Evolutionary conservation across 37 sponge, comb jelly and placozoan species (phyloP), one percentile per base, ranked within the genome.

Genomic region (Mnemiopsis leidyi): DNA sequence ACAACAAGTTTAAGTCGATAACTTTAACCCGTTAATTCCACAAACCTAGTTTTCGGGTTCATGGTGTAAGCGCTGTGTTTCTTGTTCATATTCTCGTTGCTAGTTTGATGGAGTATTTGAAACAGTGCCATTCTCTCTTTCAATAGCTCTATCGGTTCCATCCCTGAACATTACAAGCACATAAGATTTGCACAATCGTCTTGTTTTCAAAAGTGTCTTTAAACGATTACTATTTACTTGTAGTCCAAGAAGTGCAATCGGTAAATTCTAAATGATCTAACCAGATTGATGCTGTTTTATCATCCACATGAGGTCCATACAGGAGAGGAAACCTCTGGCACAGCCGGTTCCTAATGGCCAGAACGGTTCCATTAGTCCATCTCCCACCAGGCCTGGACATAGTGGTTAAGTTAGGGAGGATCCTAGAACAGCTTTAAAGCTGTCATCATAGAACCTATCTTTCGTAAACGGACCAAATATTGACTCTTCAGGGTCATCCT

Each of bases 311-410:
- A 96, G 95, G 68, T 98, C 99, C 93, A 96, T 94, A 28, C 96
- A 96, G 67, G 96, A 93, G 23, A 98, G 95, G 85, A 98, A 98
- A 9, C 97, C 99, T 31, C 97, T 92, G n/a, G 94, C 97, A 93
- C 93, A 93, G 1, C 99, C 99, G 0, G 97, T 96, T n/a, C 99
- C 99, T 0, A 79, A 95, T 0, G 99, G 99, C 99, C 99, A 98
- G 88, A 98, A 98, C 1, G 99, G 99, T 97, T 98, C 97, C 23
- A 98, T 93, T 21, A 98, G 94, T 21, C 94, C 96, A 93, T 98
- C 99, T 21, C 99, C 99, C 0, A 94, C 96, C 1, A 98, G 93
- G 77, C 95, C 61, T 48, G 61, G n/a, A n/a, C n/a, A n/a, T n/a
- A n/a, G n/a, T n/a, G n/a, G n/a, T n/a, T n/a, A n/a, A n/a, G n/a